Evolutionary conservation across 2,113 vertebrate genomes (phyloP).

Genomic region (Leptocoma aspasia): DNA sequence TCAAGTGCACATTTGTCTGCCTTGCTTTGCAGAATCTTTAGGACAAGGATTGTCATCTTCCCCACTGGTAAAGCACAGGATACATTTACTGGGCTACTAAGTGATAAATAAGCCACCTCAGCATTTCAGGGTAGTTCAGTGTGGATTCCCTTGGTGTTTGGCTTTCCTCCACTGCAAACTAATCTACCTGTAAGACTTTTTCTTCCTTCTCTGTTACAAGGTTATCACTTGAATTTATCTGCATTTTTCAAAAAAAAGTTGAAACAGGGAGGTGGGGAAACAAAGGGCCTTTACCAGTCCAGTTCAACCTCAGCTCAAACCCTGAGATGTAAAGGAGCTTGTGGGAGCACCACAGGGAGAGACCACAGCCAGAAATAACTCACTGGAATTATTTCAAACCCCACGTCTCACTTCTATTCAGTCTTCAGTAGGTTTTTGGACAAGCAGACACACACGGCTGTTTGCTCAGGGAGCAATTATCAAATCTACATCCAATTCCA

Average conservation of each 20-base stretch:
- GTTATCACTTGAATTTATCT: conserved; percentile 5
- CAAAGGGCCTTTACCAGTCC: neutral
- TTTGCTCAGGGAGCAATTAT: neutral
- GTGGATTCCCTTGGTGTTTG: neutral
- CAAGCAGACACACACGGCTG: neutral
- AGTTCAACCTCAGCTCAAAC: neutral
- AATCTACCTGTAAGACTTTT: neutral
- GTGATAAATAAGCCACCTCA: neutral
- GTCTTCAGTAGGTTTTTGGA: neutral
- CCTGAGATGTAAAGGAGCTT: neutral
- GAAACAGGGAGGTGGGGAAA: neutral
- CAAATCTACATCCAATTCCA: neutral
- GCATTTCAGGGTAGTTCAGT: neutral
- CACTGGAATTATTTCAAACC: neutral
- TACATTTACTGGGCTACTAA: neutral
- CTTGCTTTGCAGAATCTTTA: neutral
- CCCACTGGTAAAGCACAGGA: neutral
- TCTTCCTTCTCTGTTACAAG: conserved; percentile 16
- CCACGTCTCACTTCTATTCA: neutral
- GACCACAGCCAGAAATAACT: neutral
- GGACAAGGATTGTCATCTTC: neutral
- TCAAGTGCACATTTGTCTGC: neutral
- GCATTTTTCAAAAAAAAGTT: neutral
- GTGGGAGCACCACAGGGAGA: fast-evolving
- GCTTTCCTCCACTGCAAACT: neutral